Conservation (phyloP, 2,888 invertebrate genomes). For the Zootermopsis nevadensis region DNA sequence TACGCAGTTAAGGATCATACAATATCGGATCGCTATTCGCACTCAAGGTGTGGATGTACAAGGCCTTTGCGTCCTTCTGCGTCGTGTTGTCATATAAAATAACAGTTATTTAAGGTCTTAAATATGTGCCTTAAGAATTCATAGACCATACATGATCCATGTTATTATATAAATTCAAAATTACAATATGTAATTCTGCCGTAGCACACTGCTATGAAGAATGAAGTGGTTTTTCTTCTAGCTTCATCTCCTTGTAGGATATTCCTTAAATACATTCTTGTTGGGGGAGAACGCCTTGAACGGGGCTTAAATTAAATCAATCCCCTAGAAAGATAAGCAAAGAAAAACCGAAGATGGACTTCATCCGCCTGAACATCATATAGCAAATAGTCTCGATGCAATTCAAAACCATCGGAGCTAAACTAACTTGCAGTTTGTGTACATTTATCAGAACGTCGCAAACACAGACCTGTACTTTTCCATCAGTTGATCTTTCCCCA, state of each 20-base stretch:
- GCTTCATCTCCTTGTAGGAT: neutral
- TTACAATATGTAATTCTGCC: neutral
- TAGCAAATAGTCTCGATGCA: neutral
- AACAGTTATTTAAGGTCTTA: too few species aligned
- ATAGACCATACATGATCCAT: too few species aligned
- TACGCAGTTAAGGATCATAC: too few species aligned
- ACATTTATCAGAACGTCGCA: constrained; percentile 21
- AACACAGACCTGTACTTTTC: constrained; percentile 22
- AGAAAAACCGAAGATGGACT: neutral
- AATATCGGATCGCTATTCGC: too few species aligned
- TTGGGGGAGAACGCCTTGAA: neutral
- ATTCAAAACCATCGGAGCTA: neutral
- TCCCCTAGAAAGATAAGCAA: neutral
- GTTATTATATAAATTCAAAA: too few species aligned
- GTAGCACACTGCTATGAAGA: neutral
- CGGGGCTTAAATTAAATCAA: neutral
- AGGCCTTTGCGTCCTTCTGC: too few species aligned
- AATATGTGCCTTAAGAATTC: too few species aligned
- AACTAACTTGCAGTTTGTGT: constrained; percentile 18
- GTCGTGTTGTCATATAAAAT: too few species aligned
- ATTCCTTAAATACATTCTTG: neutral
- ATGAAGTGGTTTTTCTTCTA: neutral
- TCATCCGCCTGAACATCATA: neutral
- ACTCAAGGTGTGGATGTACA: too few species aligned
- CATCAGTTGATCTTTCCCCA: constrained; percentile 12